Conservation (phyloP, 2,888 invertebrate genomes). For the Argyresthia goedartella region DNA sequence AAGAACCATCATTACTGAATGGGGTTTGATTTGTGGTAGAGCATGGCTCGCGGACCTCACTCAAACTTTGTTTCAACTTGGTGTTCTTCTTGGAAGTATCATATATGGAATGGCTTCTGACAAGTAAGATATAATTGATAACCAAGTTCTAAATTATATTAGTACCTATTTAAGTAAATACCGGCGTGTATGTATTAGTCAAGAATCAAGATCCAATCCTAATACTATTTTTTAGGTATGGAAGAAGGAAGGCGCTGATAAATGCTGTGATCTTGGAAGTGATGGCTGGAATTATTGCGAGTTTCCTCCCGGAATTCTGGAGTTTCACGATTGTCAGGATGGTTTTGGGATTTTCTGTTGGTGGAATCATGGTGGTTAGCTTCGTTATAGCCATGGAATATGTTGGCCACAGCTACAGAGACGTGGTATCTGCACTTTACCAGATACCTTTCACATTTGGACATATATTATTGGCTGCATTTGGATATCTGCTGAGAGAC, state of each 20-base stretch:
- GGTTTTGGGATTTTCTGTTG: conserved; percentile 79
- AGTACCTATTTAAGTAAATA: no score
- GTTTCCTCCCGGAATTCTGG: conserved; percentile 73
- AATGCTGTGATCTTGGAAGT: conserved; percentile 80
- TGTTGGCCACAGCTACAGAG: conserved; percentile 70
- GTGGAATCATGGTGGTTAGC: conserved; percentile 81
- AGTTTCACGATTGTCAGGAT: conserved; percentile 77
- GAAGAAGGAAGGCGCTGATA: conserved; percentile 79
- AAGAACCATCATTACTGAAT: conserved; percentile 79
- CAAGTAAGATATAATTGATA: conserved; percentile 51
- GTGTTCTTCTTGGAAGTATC: conserved; percentile 79
- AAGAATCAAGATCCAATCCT: no score
- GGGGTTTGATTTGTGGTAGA: conserved; percentile 78
- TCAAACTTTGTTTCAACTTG: conserved; percentile 81
- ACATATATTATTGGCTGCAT: conserved; percentile 72
- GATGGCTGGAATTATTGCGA: conserved; percentile 76
- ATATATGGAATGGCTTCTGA: conserved; percentile 79
- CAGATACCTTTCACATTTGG: conserved; percentile 79
- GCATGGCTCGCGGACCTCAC: conserved; percentile 75
- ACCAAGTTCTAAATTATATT: no score
- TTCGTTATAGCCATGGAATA: conserved; percentile 76
- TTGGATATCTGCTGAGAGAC: conserved; percentile 72
- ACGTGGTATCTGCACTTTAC: conserved; percentile 72
- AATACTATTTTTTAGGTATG: conserved; percentile 78
- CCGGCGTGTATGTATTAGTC: no score